These are phyloP conservation scores for Muscidifurax raptorellus DNA, from an alignment of 1,140 invertebrate species.

Conservation along the genomic window DNA sequence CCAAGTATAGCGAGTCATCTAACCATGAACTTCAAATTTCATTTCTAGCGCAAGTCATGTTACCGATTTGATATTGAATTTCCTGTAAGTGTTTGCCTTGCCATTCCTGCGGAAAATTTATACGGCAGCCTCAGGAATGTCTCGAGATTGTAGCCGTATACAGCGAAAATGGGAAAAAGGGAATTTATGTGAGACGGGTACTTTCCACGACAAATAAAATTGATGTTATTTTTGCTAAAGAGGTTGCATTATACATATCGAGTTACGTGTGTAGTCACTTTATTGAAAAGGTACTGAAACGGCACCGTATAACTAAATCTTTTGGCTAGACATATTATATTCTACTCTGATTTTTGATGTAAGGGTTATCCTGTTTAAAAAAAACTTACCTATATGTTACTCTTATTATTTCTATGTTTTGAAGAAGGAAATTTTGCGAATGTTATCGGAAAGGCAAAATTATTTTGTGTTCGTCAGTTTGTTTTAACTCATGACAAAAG, in stretches of 20 bases:
- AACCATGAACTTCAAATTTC: conserved; percentile 50
- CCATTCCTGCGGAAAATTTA: conserved; percentile 30
- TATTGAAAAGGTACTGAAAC: not conserved
- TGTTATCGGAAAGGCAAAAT: no score
- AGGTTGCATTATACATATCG: not conserved
- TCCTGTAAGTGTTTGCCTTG: conserved; percentile 23
- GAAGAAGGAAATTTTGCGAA: not conserved
- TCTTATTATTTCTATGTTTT: no score
- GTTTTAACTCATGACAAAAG: no score
- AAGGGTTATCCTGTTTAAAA: no score
- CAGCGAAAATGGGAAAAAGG: conserved; percentile 39
- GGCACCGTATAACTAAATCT: no score
- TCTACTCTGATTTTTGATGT: no score
- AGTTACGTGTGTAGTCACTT: not conserved
- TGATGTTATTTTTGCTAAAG: not conserved
- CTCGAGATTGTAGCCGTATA: not conserved
- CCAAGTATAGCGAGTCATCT: conserved; percentile 19
- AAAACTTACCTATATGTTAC: no score
- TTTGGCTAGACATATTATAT: no score
- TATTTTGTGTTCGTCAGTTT: no score
- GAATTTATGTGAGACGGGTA: conserved; percentile 34
- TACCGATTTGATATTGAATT: conserved; percentile 49
- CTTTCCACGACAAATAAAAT: conserved; percentile 19
- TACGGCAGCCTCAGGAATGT: conserved; percentile 10
- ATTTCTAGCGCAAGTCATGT: conserved; percentile 8